Evolutionary conservation across 2,797 vertebrate species (phyloP), one percentile per base, ranked within the genome.

Genomic region (Menidia menidia): DNA sequence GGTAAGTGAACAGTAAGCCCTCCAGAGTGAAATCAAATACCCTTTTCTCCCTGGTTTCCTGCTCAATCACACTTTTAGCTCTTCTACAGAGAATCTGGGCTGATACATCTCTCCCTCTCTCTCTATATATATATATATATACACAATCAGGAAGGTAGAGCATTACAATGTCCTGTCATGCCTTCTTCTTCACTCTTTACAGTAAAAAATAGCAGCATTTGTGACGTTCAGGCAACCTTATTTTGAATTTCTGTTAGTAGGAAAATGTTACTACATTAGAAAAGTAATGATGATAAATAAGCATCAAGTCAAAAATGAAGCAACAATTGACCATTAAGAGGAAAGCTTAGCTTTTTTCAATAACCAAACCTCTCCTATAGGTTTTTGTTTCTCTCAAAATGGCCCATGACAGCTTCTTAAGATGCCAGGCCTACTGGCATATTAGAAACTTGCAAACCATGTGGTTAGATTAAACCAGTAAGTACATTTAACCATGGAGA

Each of bases 81-180:
- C 68, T 53, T 81, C 68, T 50, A 1, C 77, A 59, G 62, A 75
- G 66, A 84, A 83, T 80, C 59, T 65, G 61, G 64, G 81, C 84
- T 87, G 88, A 90, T 87, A 88, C 73, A 86, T 83, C 78, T 81
- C 76, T 90, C 91, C 78, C 25, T 25, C 25, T 25, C 1, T 25
- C 25, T 25, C 25, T 25, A 25, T 25, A 25, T 1, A 25, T 25
- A 25, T 25, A 25, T 25, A 25, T 25, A 25, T 25, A 87, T 88
- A 86, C 14, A n/a, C 66, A 54, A 76, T 60, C 65, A 45, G 48
- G 60, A 82, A 80, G 69, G 73, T 30, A 48, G 68, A 74, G 76
- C 66, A 54, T 82, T 86, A 84, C 78, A 79, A 83, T 84, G 78
- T 64, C 70, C 63, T 63, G 52, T 57, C 39, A 56, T 58, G 31